Evolutionary conservation across 1,140 invertebrate genomes (phyloP).

Genomic region (Drosophila ercepeae): DNA sequence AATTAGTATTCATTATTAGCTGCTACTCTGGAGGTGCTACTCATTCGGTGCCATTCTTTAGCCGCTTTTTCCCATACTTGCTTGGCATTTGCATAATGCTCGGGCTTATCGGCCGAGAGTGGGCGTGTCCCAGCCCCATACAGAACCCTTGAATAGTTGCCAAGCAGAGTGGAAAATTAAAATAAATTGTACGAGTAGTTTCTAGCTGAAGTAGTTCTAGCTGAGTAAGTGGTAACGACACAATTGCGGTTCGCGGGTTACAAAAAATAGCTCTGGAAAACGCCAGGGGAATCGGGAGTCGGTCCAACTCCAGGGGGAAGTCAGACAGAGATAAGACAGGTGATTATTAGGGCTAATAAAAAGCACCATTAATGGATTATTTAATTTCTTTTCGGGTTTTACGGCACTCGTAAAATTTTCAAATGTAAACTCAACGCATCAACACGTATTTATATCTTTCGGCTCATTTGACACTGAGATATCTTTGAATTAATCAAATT

Average conservation of each 20-base stretch:
- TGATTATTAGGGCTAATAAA: slow-evolving; percentile 35
- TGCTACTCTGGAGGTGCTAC: slow-evolving; percentile 41
- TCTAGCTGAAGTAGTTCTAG: slow-evolving; percentile 54
- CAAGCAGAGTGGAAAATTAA: slow-evolving; percentile 73
- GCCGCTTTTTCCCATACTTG: slow-evolving; percentile 7
- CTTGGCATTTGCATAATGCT: slow-evolving; percentile 61
- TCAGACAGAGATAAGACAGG: slow-evolving; percentile 36
- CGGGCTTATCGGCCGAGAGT: slow-evolving; percentile 25
- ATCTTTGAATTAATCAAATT: background rate
- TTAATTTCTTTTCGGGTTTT: slow-evolving; percentile 21
- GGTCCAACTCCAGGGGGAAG: slow-evolving; percentile 10
- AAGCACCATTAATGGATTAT: slow-evolving; percentile 21
- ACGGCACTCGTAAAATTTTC: background rate
- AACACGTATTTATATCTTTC: background rate
- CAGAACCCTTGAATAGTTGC: slow-evolving; percentile 19
- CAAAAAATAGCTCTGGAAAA: slow-evolving; percentile 3
- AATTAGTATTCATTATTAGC: slow-evolving; percentile 81
- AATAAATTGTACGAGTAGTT: slow-evolving; percentile 68
- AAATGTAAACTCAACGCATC: background rate
- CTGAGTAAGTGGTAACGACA: slow-evolving; percentile 64
- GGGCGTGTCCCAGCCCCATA: slow-evolving; percentile 43
- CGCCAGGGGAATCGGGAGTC: slow-evolving; percentile 5
- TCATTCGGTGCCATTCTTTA: slow-evolving; percentile 8
- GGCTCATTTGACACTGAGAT: background rate
- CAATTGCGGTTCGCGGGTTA: slow-evolving; percentile 19